Evolutionary conservation across 2,888 invertebrate genomes (phyloP).

Genomic region (Plebejus anna): DNA sequence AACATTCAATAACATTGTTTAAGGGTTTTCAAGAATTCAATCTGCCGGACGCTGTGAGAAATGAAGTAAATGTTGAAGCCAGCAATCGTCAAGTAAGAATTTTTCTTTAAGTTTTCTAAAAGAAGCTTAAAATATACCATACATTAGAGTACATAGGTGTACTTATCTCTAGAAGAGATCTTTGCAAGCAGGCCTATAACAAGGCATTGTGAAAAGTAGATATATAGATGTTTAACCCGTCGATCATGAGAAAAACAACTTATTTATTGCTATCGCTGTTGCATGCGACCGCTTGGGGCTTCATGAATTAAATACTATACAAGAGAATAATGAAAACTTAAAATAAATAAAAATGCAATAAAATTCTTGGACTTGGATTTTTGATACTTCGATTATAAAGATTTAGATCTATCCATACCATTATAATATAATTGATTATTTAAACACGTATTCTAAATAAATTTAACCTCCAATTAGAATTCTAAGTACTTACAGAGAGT

Average conservation of each 20-base stretch:
- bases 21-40: not conserved
- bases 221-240: no score
- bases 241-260: no score
- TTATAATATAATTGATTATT: not conserved
- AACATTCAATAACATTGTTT: not conserved
- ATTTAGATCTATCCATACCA: not conserved
- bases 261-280: no score
- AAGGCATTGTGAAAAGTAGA: no score
- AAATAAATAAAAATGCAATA: no score
- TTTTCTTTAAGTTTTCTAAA: not conserved
- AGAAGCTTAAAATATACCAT: no score
- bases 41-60: not conserved
- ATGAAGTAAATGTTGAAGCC: slow-evolving; percentile 10
- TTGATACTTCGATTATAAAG: not conserved
- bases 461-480: not conserved
- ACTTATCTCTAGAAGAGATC: no score
- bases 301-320: no score
- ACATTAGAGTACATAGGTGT: no score
- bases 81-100: not conserved
- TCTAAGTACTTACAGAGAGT: not conserved
- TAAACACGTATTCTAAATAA: not conserved
- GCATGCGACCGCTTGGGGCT: no score
- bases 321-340: no score
- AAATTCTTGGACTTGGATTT: not conserved
- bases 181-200: no score